Conservation (phyloP, 2,113 vertebrate genomes). For the Hoplias malabaricus region DNA sequence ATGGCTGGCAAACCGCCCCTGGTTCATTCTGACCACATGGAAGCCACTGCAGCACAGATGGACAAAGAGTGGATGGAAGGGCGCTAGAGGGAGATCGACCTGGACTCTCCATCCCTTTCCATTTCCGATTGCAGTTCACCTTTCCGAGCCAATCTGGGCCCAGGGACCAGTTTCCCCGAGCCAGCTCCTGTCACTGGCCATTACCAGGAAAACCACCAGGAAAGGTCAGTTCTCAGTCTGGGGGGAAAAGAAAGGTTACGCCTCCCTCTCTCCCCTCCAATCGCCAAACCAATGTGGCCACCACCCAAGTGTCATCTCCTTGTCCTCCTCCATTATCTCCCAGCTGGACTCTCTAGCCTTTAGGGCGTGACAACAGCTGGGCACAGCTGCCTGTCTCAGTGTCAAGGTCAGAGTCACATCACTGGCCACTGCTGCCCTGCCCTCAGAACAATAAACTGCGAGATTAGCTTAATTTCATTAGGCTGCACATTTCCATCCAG, state of each 20-base stretch:
- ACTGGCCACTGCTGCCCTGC: neutral
- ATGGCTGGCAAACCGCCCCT: slow-evolving; percentile 8
- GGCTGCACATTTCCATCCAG: no score
- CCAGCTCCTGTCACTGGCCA: neutral
- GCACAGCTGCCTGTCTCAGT: slow-evolving; percentile 3
- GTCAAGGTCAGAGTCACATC: slow-evolving; percentile 20
- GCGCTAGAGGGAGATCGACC: neutral
- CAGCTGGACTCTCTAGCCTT: neutral
- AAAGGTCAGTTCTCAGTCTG: neutral
- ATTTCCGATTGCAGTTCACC: neutral
- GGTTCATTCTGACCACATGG: slow-evolving; percentile 9
- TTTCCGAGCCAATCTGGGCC: neutral
- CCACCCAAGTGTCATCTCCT: neutral
- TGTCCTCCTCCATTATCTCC: slow-evolving; percentile 21
- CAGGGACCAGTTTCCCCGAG: slow-evolving; percentile 2
- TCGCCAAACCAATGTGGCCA: neutral
- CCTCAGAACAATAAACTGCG: no score
- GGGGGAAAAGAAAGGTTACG: neutral
- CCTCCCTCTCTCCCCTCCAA: neutral
- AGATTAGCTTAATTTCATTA: no score
- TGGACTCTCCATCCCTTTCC: neutral
- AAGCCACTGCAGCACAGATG: slow-evolving; percentile 41
- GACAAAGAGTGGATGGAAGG: no score
- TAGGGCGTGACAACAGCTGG: slow-evolving; percentile 5
- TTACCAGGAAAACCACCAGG: neutral